These are phyloP conservation scores for Oryzias woworae DNA, from an alignment of 2,113 vertebrate genomes.

Conservation along the genomic window DNA sequence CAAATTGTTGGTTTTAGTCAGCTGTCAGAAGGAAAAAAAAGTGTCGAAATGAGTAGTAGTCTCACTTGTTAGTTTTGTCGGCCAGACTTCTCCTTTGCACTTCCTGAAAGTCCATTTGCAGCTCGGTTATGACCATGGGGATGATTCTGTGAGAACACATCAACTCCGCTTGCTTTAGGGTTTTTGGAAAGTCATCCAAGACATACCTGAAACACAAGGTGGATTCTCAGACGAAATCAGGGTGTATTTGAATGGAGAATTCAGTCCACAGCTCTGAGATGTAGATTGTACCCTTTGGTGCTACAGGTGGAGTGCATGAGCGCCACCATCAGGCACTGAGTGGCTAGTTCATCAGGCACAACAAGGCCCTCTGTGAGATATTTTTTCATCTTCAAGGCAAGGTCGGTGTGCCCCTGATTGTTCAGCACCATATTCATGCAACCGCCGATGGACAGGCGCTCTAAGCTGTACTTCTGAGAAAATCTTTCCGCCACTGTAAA, in stretches of 20 bases:
- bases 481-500: conserved; percentile 85
- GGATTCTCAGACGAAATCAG: background rate
- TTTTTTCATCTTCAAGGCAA: conserved; percentile 77
- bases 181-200: conserved; percentile 90
- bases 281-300: conserved; percentile 71
- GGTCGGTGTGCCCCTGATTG: conserved; percentile 72
- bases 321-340: conserved; percentile 85
- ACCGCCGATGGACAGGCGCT: conserved; percentile 81
- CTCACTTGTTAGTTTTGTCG: conserved; percentile 81
- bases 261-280: rapidly evolving
- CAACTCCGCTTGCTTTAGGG: conserved; percentile 80
- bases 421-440: conserved; percentile 79
- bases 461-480: conserved; percentile 80
- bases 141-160: conserved; percentile 82
- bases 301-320: conserved; percentile 81
- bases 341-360: conserved; percentile 85
- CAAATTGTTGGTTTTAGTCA: background rate
- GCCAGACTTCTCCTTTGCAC: conserved; percentile 83
- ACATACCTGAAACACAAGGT: conserved; percentile 78
- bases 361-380: conserved; percentile 81
- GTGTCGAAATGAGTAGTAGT: background rate
- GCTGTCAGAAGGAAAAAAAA: background rate
- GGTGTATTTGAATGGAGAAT: background rate
- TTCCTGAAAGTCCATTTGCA: conserved; percentile 84
- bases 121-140: conserved; percentile 85